A percentile compares a stretch with the other conserved stretches of the same genome.
These are phyloP conservation scores for Eidolon dupreanum DNA, from an alignment of 2,797 vertebrate genomes.

Conservation along the genomic window DNA sequence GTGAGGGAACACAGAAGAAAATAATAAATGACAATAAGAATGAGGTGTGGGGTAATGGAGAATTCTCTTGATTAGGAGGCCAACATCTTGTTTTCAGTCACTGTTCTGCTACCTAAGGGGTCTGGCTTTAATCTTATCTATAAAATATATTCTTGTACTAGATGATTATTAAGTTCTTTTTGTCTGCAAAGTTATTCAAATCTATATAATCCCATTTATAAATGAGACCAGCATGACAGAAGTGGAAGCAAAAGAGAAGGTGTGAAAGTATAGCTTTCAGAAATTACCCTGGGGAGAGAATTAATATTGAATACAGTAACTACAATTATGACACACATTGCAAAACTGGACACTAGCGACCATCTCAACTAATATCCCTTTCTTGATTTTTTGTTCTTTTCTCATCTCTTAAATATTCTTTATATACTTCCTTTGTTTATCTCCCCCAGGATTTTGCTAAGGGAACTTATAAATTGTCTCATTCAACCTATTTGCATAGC, in stretches of 20 bases:
- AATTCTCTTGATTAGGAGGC: background rate
- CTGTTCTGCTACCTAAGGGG: background rate
- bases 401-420: background rate
- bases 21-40: background rate
- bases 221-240: background rate
- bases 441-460: background rate
- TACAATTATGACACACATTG: background rate
- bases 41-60: background rate
- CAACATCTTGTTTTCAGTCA: background rate
- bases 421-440: background rate
- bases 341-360: background rate
- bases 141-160: background rate
- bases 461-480: background rate
- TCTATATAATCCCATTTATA: background rate
- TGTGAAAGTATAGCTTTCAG: background rate
- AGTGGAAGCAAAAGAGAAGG: background rate
- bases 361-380: background rate
- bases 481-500: background rate
- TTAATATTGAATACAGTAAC: background rate
- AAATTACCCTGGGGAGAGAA: background rate
- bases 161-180: background rate
- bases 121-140: background rate
- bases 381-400: background rate
- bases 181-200: background rate
- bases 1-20: background rate